A percentile compares a stretch with the other conserved stretches of the same genome.
phyloP scores from a whole-genome alignment of 2,888 invertebrate genomes.

The Athrips mouffetella region DNA sequence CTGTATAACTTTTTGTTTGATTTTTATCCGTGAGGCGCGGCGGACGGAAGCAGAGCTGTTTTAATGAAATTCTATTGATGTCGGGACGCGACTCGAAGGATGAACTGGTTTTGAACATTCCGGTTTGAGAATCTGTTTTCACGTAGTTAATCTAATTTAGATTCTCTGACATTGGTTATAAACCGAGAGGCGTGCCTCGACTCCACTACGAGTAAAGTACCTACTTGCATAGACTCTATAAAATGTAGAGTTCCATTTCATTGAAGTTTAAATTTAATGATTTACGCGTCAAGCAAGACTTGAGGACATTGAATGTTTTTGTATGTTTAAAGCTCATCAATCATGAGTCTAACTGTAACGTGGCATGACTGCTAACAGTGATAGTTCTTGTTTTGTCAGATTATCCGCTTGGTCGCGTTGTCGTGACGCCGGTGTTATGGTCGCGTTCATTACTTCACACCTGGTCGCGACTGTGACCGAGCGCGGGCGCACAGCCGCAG shows the following conservation, averaged over 20 bases:
- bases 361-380: too few relatives aligned
- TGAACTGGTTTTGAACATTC: slow-evolving; percentile 7
- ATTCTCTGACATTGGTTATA: neutral
- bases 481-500: too few relatives aligned
- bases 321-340: too few relatives aligned
- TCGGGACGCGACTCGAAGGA: neutral
- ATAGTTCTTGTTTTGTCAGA: too few relatives aligned
- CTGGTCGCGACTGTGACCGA: slow-evolving; percentile 20
- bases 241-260: too few relatives aligned
- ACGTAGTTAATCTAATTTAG: slow-evolving; percentile 13
- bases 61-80: slow-evolving; percentile 17
- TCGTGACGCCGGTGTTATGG: slow-evolving; percentile 27
- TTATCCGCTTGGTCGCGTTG: neutral
- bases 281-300: too few relatives aligned
- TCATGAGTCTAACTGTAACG: too few relatives aligned
- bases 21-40: slow-evolving; percentile 23
- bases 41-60: slow-evolving; percentile 17
- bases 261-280: too few relatives aligned
- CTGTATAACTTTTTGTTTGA: slow-evolving; percentile 31
- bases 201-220: neutral
- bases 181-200: slow-evolving; percentile 3
- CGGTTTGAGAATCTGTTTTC: neutral
- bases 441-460: slow-evolving; percentile 35
- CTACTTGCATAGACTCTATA: neutral
- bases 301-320: too few relatives aligned